A percentile compares a stretch with the other conserved stretches of the same genome.
These are phyloP conservation scores for Nothobranchius furzeri DNA, from an alignment of 2,113 vertebrate genomes.

Conservation along the genomic window DNA sequence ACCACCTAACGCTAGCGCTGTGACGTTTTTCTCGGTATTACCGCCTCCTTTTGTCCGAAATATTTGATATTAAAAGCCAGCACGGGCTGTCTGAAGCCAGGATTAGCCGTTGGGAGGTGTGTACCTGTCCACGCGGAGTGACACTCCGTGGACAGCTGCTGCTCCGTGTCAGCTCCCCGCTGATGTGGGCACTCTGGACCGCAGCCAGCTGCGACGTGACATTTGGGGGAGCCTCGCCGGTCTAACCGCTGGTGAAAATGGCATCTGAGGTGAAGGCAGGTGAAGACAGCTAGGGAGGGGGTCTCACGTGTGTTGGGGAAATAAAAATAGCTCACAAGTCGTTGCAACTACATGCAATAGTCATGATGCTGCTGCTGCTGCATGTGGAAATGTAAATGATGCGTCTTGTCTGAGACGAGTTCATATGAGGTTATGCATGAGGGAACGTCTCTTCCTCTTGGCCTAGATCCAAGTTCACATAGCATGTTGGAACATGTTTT, in stretches of 20 bases:
- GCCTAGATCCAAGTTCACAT: not conserved
- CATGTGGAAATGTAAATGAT: not conserved
- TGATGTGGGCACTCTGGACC: conserved; percentile 26
- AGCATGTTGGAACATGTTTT: not conserved
- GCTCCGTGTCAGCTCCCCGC: conserved; percentile 21
- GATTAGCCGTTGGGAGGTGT: conserved; percentile 14
- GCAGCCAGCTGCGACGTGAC: conserved; percentile 31
- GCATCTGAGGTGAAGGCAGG: conserved; percentile 11
- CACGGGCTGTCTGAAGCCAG: conserved; percentile 37
- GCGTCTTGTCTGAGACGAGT: not conserved
- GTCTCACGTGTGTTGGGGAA: not conserved
- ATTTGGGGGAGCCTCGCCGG: conserved; percentile 10
- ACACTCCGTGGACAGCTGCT: conserved; percentile 37
- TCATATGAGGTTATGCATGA: conserved; percentile 6
- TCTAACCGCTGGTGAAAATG: not conserved
- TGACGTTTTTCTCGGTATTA: conserved; percentile 6
- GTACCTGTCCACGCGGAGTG: conserved; percentile 26
- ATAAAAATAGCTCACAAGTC: too few relatives aligned
- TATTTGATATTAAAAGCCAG: conserved; percentile 43
- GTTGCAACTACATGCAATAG: too few relatives aligned
- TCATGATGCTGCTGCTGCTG: not conserved
- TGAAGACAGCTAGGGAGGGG: not conserved
- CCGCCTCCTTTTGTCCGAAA: conserved; percentile 64
- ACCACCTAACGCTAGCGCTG: conserved; percentile 6
- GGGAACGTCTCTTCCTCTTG: not conserved